These are phyloP conservation scores for Ennomos fuscantarius DNA, from an alignment of 2,888 invertebrate species.

Conservation along the genomic window DNA sequence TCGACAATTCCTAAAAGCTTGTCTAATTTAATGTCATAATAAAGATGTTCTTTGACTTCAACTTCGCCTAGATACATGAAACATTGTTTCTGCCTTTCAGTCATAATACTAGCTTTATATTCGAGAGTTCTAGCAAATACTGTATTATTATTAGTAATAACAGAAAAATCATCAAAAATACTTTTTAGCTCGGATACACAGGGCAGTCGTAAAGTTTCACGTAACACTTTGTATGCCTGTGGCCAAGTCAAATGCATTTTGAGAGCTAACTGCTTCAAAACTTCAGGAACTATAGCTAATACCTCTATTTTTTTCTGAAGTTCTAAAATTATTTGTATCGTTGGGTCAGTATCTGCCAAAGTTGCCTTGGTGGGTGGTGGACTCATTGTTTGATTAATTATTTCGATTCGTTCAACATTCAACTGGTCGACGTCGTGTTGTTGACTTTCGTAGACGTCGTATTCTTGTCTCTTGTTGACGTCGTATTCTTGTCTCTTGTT, in stretches of 20 bases:
- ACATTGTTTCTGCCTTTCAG: constrained; percentile 26
- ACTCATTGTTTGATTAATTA: neutral
- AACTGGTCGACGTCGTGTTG: too few relatives aligned
- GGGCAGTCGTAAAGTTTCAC: constrained; percentile 10
- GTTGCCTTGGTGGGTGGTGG: neutral
- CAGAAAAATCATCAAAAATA: constrained; percentile 14
- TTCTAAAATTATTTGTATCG: neutral
- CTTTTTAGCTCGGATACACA: constrained; percentile 15
- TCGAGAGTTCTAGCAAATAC: constrained; percentile 19
- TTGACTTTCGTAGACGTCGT: too few relatives aligned
- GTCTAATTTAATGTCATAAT: constrained; percentile 32
- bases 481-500: too few relatives aligned
- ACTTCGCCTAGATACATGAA: constrained; percentile 27
- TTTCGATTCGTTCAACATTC: neutral
- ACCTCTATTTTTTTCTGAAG: constrained; percentile 5
- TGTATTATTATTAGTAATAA: constrained; percentile 10
- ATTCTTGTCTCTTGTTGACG: too few relatives aligned
- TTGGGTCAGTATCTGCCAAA: neutral
- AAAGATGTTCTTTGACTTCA: constrained; percentile 24
- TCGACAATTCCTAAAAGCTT: constrained; percentile 30
- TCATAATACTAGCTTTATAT: constrained; percentile 21
- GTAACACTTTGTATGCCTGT: constrained; percentile 23
- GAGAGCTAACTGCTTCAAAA: constrained; percentile 15
- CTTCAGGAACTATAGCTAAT: neutral
- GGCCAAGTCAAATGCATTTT: constrained; percentile 28